Evolutionary conservation across 2,113 vertebrate genomes (phyloP), one percentile per base, ranked within the genome.

Genomic region (Podiceps cristatus): DNA sequence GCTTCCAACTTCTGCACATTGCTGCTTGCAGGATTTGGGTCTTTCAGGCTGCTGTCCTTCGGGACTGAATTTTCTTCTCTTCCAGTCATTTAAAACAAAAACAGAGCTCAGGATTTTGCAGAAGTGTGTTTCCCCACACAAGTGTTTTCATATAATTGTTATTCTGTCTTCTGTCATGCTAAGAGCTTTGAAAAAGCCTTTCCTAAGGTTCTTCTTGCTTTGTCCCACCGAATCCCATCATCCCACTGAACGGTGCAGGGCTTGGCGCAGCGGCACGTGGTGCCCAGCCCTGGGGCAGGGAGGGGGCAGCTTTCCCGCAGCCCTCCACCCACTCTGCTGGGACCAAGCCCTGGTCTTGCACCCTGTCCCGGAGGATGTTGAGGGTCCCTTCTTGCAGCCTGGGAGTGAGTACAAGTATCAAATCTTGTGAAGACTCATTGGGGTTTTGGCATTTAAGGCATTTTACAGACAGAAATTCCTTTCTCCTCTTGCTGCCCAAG

Each of bases 401-500:
- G 2, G 4, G 69, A 71, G 49, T 0, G 0, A 64, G 20, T 59
- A 15, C 25, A 50, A 72, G 40, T 35, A 53, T 29, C 31, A 60
- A 31, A 16, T 44, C 56, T 85, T 81, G 33, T 72, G 49, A 90
- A 82, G 89, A 35, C 19, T 71, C 56, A 27, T 78, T 44, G 71
- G 79, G 25, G 68, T 24, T 72, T 94, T 94, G 84, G 37, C 40
- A 56, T 89, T 94, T 87, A 40, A 24, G 80, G 17, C 3, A 3
- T 42, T 96, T 77, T 93, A 87, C 50, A 64, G 79, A 31, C 88
- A 79, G 47, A 74, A 93, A 84, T 81, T 81, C 42, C 58, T 81
- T 35, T 92, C 85, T 75, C 12, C 53, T 93, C 37, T 73, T 0
- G 0, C 88, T 71, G 72, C 72, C 55, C 59, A 77, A 67, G 92